Evolutionary conservation across 2,888 invertebrate genomes (phyloP), one percentile per base, ranked within the genome.

Genomic region (Meliscaeva auricollis): DNA sequence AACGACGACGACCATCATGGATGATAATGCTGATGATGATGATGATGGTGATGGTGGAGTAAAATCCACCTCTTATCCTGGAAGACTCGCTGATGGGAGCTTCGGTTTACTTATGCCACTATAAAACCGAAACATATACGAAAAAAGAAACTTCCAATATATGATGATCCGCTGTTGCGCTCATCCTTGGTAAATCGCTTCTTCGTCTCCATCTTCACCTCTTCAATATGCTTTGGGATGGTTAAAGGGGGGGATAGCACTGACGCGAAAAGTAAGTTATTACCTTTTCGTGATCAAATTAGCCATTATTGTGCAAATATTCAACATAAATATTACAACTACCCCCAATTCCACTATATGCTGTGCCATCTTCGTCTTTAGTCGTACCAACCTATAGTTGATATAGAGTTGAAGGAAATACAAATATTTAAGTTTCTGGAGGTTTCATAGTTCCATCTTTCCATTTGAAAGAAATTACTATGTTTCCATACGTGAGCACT

Each of bases 261-360:
- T 62, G 75, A 50, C 46, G 79, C 69, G 64, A 70, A 70, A 72
- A 84, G 70, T 85, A 85, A 85, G 76, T 85, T 81, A 85, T 85
- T 85, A 85, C 85, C 44, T 85, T 77, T 85, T 88, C 90, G 90
- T 90, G 90, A 89, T 88, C 87, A 90, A 90, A 90, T 90, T 90
- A 90, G 90, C 89, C 88, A 90, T 90, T 90, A 90, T 90, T 90
- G 80, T 81, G 80, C 76, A 81, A 85, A 85, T 85, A 85, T 85
- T 85, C 85, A 69, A 73, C 85, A 85, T 85, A 85, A 85, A 85
- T 85, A 85, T 81, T 77, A 68, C 81, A 72, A 81, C 81, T 80
- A 81, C 76, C 81, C 76, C 69, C 72, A 68, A 62, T 72, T 52
- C 70, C 46, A 44, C 15, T 11, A 35, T 7, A 4, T 1, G 1